Base-by-base conservation (phyloP, 2,888 invertebrate genomes). In the Machimus rusticus region DNA sequence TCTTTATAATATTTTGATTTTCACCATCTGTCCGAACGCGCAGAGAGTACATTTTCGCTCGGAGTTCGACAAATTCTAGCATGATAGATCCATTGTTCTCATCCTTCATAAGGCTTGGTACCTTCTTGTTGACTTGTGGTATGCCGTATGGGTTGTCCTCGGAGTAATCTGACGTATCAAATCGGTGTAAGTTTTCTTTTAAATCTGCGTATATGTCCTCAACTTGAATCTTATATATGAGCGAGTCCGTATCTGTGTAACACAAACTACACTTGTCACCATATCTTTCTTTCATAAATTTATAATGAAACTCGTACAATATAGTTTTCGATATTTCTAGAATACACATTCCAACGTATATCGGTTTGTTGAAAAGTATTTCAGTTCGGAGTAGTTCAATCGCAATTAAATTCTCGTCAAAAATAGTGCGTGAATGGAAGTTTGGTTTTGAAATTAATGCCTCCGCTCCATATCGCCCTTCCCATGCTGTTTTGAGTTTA, bases 261-360 rank as follows among this genome's bases (percentile, higher is more conserved):
- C 19, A n/a, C n/a, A 55, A 19, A 19, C 19, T 55, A 55, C 43
- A 43, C 43, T 43, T 1, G 55, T 3, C 16, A 55, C 16, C 19
- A 55, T 55, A 55, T 6, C 19, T 16, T 19, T 16, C n/a, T 19
- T 55, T n/a, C 19, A 55, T 55, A 55, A 55, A 55, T 55, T 55
- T 19, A 55, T 55, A 55, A 55, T 55, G 55, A 19, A 19, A 55
- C n/a, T 55, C 55, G 19, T 55, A 55, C 55, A 55, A n/a, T 19
- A n/a, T 55, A 16, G n/a, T n/a, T 55, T 55, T 55, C n/a, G 74
- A 74, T 28, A 28, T 9, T 74, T 74, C 28, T 23, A 74, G 74
- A 28, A 74, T 28, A 74, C 74, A 74, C 28, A 92, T 90, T 31
- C 92, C 92, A 4, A 91, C 88, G 88, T 92, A 93, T 34, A 93